Conservation (phyloP, 2,113 vertebrate species). For the Gasterosteus nipponicus region DNA sequence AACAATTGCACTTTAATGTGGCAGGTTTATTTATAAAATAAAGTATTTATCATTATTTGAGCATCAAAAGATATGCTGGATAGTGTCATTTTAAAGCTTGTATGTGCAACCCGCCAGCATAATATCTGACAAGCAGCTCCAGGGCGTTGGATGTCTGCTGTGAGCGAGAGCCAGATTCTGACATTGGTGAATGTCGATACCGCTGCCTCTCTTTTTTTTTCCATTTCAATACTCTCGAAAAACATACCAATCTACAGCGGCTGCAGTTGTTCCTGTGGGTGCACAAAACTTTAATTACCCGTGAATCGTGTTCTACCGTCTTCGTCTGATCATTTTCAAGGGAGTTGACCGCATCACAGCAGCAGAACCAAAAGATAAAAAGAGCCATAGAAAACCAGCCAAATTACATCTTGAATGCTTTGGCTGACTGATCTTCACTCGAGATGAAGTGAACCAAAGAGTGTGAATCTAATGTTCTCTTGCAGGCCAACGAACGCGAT, state of each 20-base stretch:
- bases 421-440: conserved; percentile 32
- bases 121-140: conserved; percentile 49
- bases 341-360: conserved; percentile 6
- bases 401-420: neutral
- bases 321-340: conserved; percentile 42
- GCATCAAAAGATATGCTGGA: conserved; percentile 52
- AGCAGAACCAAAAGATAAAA: neutral
- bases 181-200: conserved; percentile 36
- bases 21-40: conserved; percentile 59
- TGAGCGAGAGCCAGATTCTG: conserved; percentile 18
- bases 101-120: conserved; percentile 28
- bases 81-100: conserved; percentile 39
- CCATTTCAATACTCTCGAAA: conserved; percentile 53
- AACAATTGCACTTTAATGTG: conserved; percentile 44
- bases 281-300: conserved; percentile 54
- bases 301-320: conserved; percentile 52
- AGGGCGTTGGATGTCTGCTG: conserved; percentile 23
- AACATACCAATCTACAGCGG: conserved; percentile 27
- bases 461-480: conserved; percentile 16
- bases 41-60: conserved; percentile 64
- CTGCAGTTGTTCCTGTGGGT: conserved; percentile 25
- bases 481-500: conserved; percentile 6
- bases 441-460: neutral
- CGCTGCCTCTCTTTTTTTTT: conserved; percentile 27
- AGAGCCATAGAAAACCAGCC: neutral